These are phyloP conservation scores for Tetranychus piercei DNA, from an alignment of 2,888 invertebrate species.

Conservation along the genomic window DNA sequence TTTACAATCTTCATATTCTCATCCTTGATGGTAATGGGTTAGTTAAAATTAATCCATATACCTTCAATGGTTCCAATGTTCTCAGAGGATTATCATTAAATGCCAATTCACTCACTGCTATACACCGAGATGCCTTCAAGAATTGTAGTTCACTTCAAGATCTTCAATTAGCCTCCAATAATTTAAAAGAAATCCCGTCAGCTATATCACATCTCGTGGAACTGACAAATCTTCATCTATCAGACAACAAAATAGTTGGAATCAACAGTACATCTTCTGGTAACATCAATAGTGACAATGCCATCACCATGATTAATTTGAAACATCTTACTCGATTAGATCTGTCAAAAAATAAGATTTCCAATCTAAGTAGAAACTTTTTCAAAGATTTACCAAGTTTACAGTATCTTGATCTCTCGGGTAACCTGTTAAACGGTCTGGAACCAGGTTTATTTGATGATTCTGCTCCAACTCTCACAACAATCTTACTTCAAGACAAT, in stretches of 20 bases:
- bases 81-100: conserved; percentile 64
- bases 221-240: conserved; percentile 67
- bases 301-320: conserved; percentile 56
- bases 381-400: conserved; percentile 57
- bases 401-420: conserved; percentile 54
- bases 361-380: conserved; percentile 57
- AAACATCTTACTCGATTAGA: conserved; percentile 67
- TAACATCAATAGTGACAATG: conserved; percentile 35
- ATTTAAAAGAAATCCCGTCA: conserved; percentile 55
- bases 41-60: conserved; percentile 61
- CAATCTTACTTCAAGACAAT: conserved; percentile 69
- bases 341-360: conserved; percentile 68
- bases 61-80: conserved; percentile 69
- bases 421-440: conserved; percentile 58
- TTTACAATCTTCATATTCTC: conserved; percentile 77
- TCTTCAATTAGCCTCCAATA: conserved; percentile 70
- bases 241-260: conserved; percentile 47
- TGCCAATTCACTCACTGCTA: conserved; percentile 60
- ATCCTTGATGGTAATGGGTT: conserved; percentile 68
- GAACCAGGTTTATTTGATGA: conserved; percentile 62
- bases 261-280: background rate
- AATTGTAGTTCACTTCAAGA: conserved; percentile 72
- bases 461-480: conserved; percentile 49
- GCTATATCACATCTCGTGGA: conserved; percentile 67
- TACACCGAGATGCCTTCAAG: conserved; percentile 68